Evolutionary conservation across 1,140 invertebrate species (phyloP), one percentile per base, ranked within the genome.

Genomic region (Mylabris phalerata): DNA sequence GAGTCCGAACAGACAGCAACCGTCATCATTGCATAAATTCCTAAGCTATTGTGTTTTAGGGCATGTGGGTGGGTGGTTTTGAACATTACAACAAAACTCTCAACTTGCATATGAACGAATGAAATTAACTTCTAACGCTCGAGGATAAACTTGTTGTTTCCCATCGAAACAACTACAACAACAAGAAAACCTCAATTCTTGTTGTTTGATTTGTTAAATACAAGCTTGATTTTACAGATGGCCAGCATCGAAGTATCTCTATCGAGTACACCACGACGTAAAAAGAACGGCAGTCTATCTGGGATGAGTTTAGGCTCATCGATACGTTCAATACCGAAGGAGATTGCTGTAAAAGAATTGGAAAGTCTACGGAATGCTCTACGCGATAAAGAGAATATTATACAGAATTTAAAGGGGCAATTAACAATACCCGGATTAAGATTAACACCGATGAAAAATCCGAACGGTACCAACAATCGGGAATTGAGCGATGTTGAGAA

Each of bases 171-270:
- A 13, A 24, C 9, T 44, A 24, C n/a, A 24, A 13, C 4, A 44
- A 13, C 4, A 13, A 6, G n/a, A 44, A 24, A 11, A 44, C 41
- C 41, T 9, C 41, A 11, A 9, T 42, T 11, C 5, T 44, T 44
- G 5, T 13, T 7, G 4, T 24, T 13, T 13, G 9, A 44, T 44
- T 11, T 9, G 9, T 52, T 10, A 39, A 7, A 19, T 19, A 19
- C 19, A 19, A 19, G 7, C 32, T 32, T 32, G 32, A 38, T 54
- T 25, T 77, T 77, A 25, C 69, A 90, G 89, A 92, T 92, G 89
- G 88, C 89, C 32, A 90, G 82, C 63, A 90, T 92, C 61, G 88
- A 90, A 71, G 88, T 90, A 45, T 92, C 89, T 0, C 74, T 92
- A 56, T 87, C 82, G 9, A 81, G 78, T 19, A 84, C 84, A 24